phyloP scores from a whole-genome alignment of 2,888 invertebrate species.

The Heliconius ethilla region DNA sequence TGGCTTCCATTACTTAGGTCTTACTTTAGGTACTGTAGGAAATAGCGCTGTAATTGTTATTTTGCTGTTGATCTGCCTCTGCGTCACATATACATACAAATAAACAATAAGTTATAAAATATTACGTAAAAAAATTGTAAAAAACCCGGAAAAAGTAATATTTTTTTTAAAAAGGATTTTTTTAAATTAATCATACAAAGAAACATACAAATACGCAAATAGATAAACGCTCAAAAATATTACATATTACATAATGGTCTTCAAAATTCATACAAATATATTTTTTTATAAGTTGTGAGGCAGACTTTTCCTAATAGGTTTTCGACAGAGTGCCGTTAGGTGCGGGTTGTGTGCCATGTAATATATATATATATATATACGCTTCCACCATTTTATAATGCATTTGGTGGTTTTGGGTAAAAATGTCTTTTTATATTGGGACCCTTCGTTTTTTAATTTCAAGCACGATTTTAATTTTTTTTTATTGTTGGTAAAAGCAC shows the following conservation, averaged over 20 bases:
- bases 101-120: not conserved
- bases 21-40: constrained; percentile 29
- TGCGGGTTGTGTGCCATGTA: constrained; percentile 17
- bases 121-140: not conserved
- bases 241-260: no score
- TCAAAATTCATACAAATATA: not conserved
- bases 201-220: not conserved
- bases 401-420: not conserved
- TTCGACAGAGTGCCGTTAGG: not conserved
- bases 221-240: not conserved
- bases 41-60: constrained; percentile 14
- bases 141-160: not conserved
- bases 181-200: not conserved
- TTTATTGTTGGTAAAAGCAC: not conserved
- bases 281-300: not conserved
- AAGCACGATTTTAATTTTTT: not conserved
- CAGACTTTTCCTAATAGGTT: not conserved
- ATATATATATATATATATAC: not conserved
- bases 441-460: not conserved
- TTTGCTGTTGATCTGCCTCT: not conserved
- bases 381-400: not conserved
- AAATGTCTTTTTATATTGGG: constrained; percentile 2
- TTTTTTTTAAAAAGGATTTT: not conserved
- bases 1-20: constrained; percentile 42
- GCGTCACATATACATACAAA: not conserved